A percentile compares a stretch with the other conserved stretches of the same genome.
Conservation (phyloP, 30 jellyfish, hydroid and myxozoan species). For the Aurelia aurita region DNA sequence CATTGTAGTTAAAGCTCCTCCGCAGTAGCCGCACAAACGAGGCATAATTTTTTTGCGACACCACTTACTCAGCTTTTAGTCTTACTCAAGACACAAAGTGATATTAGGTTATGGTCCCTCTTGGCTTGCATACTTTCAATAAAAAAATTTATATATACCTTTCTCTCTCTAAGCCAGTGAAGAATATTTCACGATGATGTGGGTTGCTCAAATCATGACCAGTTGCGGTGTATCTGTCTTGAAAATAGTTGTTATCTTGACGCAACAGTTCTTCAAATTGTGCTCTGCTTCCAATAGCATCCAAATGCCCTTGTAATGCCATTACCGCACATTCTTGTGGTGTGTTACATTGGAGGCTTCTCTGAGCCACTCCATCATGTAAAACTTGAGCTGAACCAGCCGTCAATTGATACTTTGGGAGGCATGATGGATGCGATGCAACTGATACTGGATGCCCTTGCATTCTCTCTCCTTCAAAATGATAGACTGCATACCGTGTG, state of each 20-base stretch:
- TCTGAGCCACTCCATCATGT: background rate
- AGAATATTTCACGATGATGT: conserved; percentile 9
- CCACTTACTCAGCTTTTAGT: no score
- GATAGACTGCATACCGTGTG: conserved; percentile 3
- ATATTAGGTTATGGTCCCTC: no score
- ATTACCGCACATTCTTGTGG: conserved; percentile 10
- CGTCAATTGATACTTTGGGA: background rate
- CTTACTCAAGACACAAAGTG: no score
- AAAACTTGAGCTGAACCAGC: background rate
- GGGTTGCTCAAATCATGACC: conserved; percentile 19
- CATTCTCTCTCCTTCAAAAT: background rate
- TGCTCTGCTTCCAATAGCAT: conserved; percentile 40
- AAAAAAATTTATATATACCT: background rate
- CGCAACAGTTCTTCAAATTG: background rate
- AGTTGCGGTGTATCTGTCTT: conserved; percentile 30
- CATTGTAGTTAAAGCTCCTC: no score
- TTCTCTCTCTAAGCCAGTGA: conserved; percentile 46
- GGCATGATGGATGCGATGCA: background rate
- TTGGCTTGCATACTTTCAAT: no score
- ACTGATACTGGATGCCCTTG: conserved; percentile 47
- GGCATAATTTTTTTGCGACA: no score
- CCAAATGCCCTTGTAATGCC: background rate
- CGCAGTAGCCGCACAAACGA: no score
- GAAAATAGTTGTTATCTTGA: background rate
- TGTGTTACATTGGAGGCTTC: background rate